Evolutionary conservation across 2,888 invertebrate genomes (phyloP), one percentile per base, ranked within the genome.

Genomic region (Amblyjoppa fuscipennis): DNA sequence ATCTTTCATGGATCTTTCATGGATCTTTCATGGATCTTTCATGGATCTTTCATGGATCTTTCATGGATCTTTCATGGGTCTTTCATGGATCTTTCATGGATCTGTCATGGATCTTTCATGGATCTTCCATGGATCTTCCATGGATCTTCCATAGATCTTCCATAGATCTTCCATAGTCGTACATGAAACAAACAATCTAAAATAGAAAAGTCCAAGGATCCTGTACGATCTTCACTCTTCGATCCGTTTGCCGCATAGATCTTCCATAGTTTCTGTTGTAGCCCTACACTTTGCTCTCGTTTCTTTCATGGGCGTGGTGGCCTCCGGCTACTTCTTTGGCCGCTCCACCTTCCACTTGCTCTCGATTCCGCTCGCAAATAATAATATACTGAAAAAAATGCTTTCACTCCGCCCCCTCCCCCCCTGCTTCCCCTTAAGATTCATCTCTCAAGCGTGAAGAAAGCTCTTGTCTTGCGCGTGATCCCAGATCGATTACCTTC

Each of bases 301-400:
- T 41, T 59, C 51, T 69, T 45, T n/a, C 53, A 59, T 56, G 90
- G 91, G 88, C 90, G 91, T 90, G 85, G 87, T 90, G 89, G 89
- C 89, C 89, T 81, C 85, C 20, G 86, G 87, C 87, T 87, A 89
- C 87, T 88, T 64, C 82, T 87, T 83, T 86, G 80, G 61, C 85
- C 87, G 91, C 90, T 87, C 89, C 90, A 90, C 90, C 91, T 89
- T 84, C 87, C 74, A 87, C 85, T 86, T 88, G 87, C 87, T 85
- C 85, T 86, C 86, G 68, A 51, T 20, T 49, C 9, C 75, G 51
- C 74, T 20, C 11, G n/a, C 1, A 64, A 28, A 64, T 6, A 64
- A 64, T 31, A 59, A 34, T 25, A 68, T 51, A 45, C 69, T 2
- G 2, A 3, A 31, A 11, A 66, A 16, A 53, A 41, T 13, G 31